Evolutionary conservation across 2,113 vertebrate species (phyloP), one percentile per base, ranked within the genome.

Genomic region (Terrapene triunguis): DNA sequence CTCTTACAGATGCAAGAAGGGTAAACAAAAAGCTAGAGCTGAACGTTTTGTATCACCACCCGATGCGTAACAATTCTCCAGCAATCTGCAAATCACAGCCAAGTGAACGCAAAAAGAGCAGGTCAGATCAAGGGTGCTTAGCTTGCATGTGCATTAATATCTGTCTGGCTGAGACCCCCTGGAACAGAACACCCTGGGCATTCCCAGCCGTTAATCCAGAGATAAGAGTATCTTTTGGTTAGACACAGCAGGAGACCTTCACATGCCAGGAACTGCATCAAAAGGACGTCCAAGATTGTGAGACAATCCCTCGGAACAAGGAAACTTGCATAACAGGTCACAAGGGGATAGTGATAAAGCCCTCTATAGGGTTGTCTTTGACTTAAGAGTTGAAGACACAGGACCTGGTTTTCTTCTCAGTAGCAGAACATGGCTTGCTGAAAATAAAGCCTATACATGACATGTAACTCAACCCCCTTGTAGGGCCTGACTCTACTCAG

Each of bases 341-440:
- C 8, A 16, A 42, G 0, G 69, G 47, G 48, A 44, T 80, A 19
- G 27, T 5, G 54, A 1, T 1, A 1, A 32, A 0, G 25, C 38
- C 27, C 69, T 38, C 29, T 17, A 2, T 47, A 53, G 1, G 72
- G 13, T 38, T 8, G 0, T 14, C 42, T 25, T 42, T 51, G 65
- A 38, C 17, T 5, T 78, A 5, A 29, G 10, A 44, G 19, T 38
- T 32, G 25, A 44, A 21, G 42, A 54, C 13, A 21, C 25, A 12
- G 1, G 10, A 22, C 32, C 29, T 14, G 55, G 27, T 82, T 42
- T 47, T 44, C 53, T 10, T 47, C n/a, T 42, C n/a, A 24, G 14
- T 19, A 25, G 55, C 5, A 57, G 27, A 16, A 81, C 4, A 22
- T 24, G 35, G 35, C 80, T 57, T 27, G 53, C 14, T 27, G n/a